A percentile compares a stretch with the other conserved stretches of the same genome.
These are phyloP conservation scores for Hystrix brachyura DNA, from an alignment of 2,113 vertebrate species.

Conservation along the genomic window DNA sequence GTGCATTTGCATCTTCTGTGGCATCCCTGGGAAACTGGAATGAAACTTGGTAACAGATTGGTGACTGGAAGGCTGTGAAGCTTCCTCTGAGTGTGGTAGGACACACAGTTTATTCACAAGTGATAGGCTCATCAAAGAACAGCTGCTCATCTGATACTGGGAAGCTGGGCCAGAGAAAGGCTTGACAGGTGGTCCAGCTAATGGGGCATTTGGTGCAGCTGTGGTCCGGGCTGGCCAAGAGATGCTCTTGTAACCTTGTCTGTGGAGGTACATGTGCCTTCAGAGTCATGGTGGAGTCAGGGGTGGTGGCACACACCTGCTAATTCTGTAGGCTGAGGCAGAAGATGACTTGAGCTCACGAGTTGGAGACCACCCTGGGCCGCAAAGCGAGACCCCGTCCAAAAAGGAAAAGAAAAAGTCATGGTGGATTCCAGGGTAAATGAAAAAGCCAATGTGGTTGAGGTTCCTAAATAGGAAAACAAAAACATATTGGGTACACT, in stretches of 20 bases:
- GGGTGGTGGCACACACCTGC: no score
- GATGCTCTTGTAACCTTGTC: background rate
- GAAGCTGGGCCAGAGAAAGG: constrained; percentile 42
- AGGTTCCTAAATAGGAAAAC: background rate
- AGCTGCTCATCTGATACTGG: constrained; percentile 5
- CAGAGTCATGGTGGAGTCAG: background rate
- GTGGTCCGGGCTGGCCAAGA: background rate
- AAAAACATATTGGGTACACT: background rate
- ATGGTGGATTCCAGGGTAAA: background rate
- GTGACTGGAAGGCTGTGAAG: constrained; percentile 55
- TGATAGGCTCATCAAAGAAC: constrained; percentile 22
- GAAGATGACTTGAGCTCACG: background rate
- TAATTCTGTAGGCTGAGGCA: background rate
- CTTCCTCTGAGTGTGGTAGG: constrained; percentile 49
- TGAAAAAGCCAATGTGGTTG: background rate
- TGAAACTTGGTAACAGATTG: constrained; percentile 66
- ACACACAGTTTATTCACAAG: constrained; percentile 59
- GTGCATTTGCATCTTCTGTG: constrained; percentile 30
- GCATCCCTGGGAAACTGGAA: constrained; percentile 56
- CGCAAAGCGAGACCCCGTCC: background rate
- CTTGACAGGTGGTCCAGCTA: constrained; percentile 31
- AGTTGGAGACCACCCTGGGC: background rate
- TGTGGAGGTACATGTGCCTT: constrained; percentile 17
- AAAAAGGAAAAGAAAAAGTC: background rate
- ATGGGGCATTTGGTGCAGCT: constrained; percentile 6